Percentiles rank a stretch among this genome's conserved stretches.
Conservation (phyloP, 2,888 invertebrate genomes). For the Dorcus hopei region DNA sequence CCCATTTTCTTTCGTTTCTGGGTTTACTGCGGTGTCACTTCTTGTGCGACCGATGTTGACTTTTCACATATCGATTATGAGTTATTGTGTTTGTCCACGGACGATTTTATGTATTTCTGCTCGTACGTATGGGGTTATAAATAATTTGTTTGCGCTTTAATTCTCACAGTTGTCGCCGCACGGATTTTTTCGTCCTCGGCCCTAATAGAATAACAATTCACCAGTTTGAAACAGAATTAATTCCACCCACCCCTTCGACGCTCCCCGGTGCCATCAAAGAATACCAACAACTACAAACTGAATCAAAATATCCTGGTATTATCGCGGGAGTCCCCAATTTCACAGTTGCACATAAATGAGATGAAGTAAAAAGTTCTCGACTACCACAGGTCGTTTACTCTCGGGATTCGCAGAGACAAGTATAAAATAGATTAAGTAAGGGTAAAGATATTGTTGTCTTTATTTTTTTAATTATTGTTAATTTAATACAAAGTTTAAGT, state of each 20-base stretch:
- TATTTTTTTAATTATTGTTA: too few relatives aligned
- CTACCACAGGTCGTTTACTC: too few relatives aligned
- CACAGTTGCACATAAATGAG: constrained; percentile 10
- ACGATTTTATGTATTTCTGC: background rate
- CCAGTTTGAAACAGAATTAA: constrained; percentile 29
- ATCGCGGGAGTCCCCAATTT: constrained; percentile 16
- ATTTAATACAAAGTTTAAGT: too few relatives aligned
- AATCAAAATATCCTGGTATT: constrained; percentile 30
- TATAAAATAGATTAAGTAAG: too few relatives aligned
- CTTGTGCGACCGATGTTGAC: background rate
- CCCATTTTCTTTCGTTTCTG: background rate
- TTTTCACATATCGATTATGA: constrained; percentile 6
- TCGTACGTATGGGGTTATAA: background rate
- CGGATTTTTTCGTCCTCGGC: too few relatives aligned
- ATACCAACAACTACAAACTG: constrained; percentile 30
- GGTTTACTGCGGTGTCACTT: background rate
- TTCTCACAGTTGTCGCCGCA: too few relatives aligned
- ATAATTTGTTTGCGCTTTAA: too few relatives aligned
- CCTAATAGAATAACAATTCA: constrained; percentile 33
- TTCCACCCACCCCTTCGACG: constrained; percentile 29
- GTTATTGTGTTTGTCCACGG: background rate
- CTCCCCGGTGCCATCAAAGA: constrained; percentile 23
- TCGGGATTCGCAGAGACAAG: too few relatives aligned
- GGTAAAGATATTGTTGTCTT: too few relatives aligned
- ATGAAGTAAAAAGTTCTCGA: constrained; percentile 5